Evolutionary conservation across 1,140 invertebrate species (phyloP), one percentile per base, ranked within the genome.

Genomic region (Drosophila seguyi): DNA sequence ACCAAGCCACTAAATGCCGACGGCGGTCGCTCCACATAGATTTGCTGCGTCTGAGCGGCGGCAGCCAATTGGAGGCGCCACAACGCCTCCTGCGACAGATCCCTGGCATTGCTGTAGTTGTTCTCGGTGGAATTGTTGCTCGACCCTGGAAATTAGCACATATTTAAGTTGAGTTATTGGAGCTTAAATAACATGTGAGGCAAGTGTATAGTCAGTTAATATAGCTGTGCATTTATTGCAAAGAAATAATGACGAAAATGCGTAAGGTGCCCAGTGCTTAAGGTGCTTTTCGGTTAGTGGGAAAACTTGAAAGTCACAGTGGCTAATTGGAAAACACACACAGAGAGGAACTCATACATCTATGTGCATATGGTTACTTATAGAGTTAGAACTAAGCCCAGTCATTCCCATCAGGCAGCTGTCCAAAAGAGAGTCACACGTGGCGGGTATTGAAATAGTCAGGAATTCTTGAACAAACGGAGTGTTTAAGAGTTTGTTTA

Each of bases 41-140:
- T 92, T 61, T 90, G 91, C 57, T 94, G 93, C 36, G 94, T 93
- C 38, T 94, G 94, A 1, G 94, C 94, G 16, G 95, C 94, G 14
- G 95, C 95, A 1, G 95, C 95, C 93, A 96, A 95, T 93, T 98
- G 97, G 94, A 98, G 96, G 91, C 98, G 97, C 97, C 97, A 98
- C 79, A 98, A 94, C 10, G 97, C 98, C 92, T 98, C 97, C 92
- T 98, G 97, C 18, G 86, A 90, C 96, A 11, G 96, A 93, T 98
- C 97, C 93, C 97, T 97, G 47, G 97, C 97, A 91, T 97, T 98
- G 48, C 96, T 97, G 93, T 98, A 98, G 92, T 96, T 97, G 92
- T 97, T 97, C 88, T 98, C 97, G 57, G 81, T 79, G 25, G 91
- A 57, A 72, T 85, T 50, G 53, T 65, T 88, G 65, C 77, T 90